Base-by-base conservation (phyloP, 2,888 invertebrate genomes). In the Teleogryllus oceanicus region DNA sequence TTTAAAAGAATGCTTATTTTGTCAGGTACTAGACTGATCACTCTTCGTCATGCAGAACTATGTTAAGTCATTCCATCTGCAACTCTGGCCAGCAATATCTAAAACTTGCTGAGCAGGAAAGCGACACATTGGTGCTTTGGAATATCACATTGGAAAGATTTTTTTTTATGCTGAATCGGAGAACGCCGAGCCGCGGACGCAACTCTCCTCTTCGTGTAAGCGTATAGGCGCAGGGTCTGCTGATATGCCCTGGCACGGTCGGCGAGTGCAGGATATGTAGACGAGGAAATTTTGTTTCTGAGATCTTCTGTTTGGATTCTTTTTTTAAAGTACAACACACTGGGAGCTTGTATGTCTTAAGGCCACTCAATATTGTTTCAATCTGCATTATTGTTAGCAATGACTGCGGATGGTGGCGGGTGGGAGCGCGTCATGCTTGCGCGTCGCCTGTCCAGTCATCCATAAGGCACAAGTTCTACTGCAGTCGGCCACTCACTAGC, bases 11-110 rank as follows among this genome's bases (percentile, higher is more conserved):
- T 78, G 74, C n/a, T 80, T 80, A 78, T 80, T 76, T 76, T 75
- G 37, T 82, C 82, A 82, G 82, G 82, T 82, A 82, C 82, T 80
- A 78, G 74, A 82, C 82, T 82, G 80, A 82, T 82, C 82, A 82
- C 82, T 78, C 81, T 78, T 78, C 75, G 49, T 49, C 37, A 79
- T 77, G 79, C 49, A 49, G 62, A 62, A 49, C 79, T 50, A 37
- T 37, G 62, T 62, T 62, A 62, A 18, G 62, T 62, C 62, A 62
- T 62, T 62, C 62, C 62, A 62, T 62, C 62, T 62, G 62, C 62
- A 62, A 62, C 62, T 62, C 62, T 62, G 62, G 62, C 62, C 62
- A 62, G 62, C 62, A 62, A 62, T 62, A 62, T 62, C 62, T 62
- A 62, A 13, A 62, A 18, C 8, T 62, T 62, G 62, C 62, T 62